Conservation (phyloP, 2,113 vertebrate genomes). For the Paramormyrops kingsleyae region DNA sequence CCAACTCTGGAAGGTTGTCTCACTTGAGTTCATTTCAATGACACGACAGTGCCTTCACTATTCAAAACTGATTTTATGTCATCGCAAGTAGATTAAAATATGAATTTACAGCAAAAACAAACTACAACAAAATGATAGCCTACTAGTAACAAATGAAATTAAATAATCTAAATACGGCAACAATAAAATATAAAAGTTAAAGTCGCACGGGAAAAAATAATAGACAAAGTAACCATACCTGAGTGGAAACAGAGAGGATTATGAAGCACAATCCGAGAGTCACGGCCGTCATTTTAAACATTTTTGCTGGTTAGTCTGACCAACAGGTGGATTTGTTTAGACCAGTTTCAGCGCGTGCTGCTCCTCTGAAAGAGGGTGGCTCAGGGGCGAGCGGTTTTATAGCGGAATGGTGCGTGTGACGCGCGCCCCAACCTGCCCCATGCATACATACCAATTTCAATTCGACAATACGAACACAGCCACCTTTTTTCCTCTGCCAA, state of each 20-base stretch:
- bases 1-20: background rate
- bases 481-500: background rate
- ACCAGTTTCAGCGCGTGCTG: background rate
- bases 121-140: background rate
- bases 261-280: conserved; percentile 8
- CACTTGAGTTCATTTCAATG: background rate
- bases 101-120: background rate
- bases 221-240: conserved; percentile 12
- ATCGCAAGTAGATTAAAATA: background rate
- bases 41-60: background rate
- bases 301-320: background rate
- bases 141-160: background rate
- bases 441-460: background rate
- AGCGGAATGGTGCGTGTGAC: background rate
- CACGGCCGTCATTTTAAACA: conserved; percentile 17
- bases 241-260: background rate
- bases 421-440: background rate
- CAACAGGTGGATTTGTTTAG: background rate
- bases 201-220: background rate
- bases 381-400: background rate
- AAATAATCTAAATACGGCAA: background rate
- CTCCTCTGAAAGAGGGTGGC: background rate
- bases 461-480: background rate
- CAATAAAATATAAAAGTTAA: background rate
- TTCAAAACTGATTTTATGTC: background rate